Percentiles rank a stretch among this genome's conserved stretches.
Evolutionary conservation across 2,888 invertebrate genomes (phyloP).

Genomic region (Melinaea menophilus): DNA sequence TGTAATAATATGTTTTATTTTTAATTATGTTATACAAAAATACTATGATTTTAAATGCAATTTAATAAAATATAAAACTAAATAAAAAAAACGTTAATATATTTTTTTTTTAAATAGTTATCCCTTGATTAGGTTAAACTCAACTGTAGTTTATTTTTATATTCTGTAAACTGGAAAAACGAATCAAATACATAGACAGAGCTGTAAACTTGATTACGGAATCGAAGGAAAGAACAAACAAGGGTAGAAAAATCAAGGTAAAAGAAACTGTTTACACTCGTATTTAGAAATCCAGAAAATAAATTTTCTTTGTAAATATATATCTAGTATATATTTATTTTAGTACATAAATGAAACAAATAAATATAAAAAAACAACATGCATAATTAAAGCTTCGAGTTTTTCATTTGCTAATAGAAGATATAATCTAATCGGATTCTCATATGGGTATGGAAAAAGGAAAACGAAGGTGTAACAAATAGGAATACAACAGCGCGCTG

Average conservation of each 20-base stretch:
- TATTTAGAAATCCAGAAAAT: slow-evolving; percentile 52
- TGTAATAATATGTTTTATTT: too few relatives aligned
- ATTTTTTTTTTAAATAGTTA: background rate
- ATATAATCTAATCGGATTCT: background rate
- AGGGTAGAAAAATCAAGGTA: slow-evolving; percentile 59
- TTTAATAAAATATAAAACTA: too few relatives aligned
- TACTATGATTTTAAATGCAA: too few relatives aligned
- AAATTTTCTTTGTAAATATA: slow-evolving; percentile 37
- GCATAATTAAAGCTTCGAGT: background rate
- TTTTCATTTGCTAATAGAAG: background rate
- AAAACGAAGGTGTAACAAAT: background rate
- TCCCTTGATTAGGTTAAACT: background rate
- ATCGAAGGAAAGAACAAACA: slow-evolving; percentile 66
- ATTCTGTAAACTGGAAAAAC: slow-evolving; percentile 41
- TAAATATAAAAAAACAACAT: background rate
- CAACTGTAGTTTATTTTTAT: slow-evolving; percentile 33
- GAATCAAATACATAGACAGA: slow-evolving; percentile 50
- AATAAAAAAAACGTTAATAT: too few relatives aligned
- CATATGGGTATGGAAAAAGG: slow-evolving; percentile 1
- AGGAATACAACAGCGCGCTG: slow-evolving; percentile 25
- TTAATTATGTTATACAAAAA: too few relatives aligned
- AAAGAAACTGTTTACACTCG: slow-evolving; percentile 53
- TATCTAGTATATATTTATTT: background rate
- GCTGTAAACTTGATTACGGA: slow-evolving; percentile 62
- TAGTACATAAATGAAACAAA: background rate